These are phyloP conservation scores for Psilopsiagon aurifrons DNA, from an alignment of 2,113 vertebrate species.

Conservation along the genomic window DNA sequence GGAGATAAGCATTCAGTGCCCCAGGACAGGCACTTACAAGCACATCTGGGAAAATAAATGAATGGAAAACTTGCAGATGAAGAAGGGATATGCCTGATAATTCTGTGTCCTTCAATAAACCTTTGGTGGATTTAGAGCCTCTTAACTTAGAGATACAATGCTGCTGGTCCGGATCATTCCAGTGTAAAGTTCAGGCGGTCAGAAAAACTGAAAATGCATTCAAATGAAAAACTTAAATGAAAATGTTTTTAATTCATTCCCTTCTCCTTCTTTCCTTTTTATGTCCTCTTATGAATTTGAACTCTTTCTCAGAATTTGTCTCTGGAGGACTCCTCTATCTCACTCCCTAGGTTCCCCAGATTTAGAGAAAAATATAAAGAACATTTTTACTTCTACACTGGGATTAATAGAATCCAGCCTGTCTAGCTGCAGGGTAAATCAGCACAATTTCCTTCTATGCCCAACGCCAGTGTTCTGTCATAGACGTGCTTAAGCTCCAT, in stretches of 20 bases:
- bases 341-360: constrained; percentile 6
- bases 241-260: constrained; percentile 42
- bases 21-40: not conserved
- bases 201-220: not conserved
- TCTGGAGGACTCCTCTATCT: constrained; percentile 38
- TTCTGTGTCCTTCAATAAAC: not conserved
- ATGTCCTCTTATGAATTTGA: constrained; percentile 33
- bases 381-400: constrained; percentile 34
- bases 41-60: not conserved
- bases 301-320: constrained; percentile 41
- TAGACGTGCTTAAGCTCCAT: not conserved
- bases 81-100: not conserved
- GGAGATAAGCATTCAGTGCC: not conserved
- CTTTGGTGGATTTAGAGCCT: not conserved
- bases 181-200: not conserved
- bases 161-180: not conserved
- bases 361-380: constrained; percentile 47
- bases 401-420: constrained; percentile 48
- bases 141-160: not conserved
- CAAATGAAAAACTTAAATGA: not conserved
- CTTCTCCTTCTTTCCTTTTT: not conserved
- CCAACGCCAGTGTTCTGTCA: not conserved
- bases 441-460: constrained; percentile 36
- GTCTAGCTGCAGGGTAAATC: constrained; percentile 50
- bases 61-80: not conserved